A percentile compares a stretch with the other conserved stretches of the same genome.
These are phyloP conservation scores for Ploceus nigricollis DNA, from an alignment of 2,113 vertebrate species.

Conservation along the genomic window DNA sequence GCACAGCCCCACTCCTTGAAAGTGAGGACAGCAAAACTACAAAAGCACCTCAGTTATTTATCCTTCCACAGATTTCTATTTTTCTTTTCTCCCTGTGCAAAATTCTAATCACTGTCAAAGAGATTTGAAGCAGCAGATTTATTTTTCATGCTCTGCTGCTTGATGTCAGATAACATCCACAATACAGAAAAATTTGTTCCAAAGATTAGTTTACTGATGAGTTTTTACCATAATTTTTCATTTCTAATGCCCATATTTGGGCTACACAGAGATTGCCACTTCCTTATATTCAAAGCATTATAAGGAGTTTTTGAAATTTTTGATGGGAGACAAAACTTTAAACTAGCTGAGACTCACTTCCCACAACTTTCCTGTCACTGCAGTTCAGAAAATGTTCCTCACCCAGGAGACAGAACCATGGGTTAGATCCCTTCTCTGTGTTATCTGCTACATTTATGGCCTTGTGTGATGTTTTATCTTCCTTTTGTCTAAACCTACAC, in stretches of 20 bases:
- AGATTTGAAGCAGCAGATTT: slow-evolving; percentile 13
- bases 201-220: slow-evolving; percentile 39
- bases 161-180: slow-evolving; percentile 28
- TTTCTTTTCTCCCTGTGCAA: background rate
- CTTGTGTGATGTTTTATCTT: background rate
- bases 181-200: slow-evolving; percentile 6
- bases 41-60: background rate
- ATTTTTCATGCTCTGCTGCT: slow-evolving; percentile 21
- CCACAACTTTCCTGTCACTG: background rate
- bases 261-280: background rate
- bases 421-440: background rate
- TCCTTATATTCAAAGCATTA: background rate
- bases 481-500: background rate
- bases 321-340: background rate
- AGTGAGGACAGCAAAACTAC: background rate
- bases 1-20: background rate
- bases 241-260: background rate
- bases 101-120: slow-evolving; percentile 11
- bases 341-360: background rate
- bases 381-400: background rate
- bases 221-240: slow-evolving; percentile 24
- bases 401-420: background rate
- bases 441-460: background rate
- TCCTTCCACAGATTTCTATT: background rate
- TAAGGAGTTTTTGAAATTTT: background rate